These are phyloP conservation scores for Ceyx erithaca DNA, from an alignment of 2,797 vertebrate genomes.

Conservation along the genomic window DNA sequence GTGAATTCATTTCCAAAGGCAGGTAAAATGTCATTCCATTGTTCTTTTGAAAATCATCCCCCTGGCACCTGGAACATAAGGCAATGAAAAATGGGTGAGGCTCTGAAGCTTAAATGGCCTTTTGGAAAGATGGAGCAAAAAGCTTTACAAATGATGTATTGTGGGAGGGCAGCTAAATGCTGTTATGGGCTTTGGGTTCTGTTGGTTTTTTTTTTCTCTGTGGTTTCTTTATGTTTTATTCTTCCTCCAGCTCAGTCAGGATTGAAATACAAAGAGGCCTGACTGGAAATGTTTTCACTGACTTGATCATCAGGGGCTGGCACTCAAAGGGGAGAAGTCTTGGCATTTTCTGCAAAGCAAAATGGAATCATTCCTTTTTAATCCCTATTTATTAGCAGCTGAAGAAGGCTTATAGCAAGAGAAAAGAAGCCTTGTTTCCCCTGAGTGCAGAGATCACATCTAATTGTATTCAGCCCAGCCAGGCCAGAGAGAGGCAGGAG, in stretches of 20 bases:
- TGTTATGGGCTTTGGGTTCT: too few relatives aligned
- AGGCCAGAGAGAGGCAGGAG: neutral
- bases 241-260: neutral
- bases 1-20: slow-evolving; percentile 17
- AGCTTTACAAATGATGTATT: neutral
- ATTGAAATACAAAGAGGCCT: neutral
- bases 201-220: neutral
- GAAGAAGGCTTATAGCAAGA: neutral
- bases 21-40: slow-evolving; percentile 29
- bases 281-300: neutral
- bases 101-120: slow-evolving; percentile 31
- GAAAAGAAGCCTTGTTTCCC: neutral
- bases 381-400: neutral
- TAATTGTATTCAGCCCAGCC: neutral
- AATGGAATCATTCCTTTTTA: neutral
- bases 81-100: slow-evolving; percentile 35
- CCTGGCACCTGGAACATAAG: neutral
- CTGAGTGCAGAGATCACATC: neutral
- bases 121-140: slow-evolving; percentile 27
- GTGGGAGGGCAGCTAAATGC: neutral
- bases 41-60: slow-evolving; percentile 29
- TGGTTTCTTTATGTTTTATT: neutral
- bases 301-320: neutral
- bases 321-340: neutral
- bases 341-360: neutral